Base-by-base conservation (phyloP, 1,140 invertebrate genomes). In the Sitodiplosis mosellana region DNA sequence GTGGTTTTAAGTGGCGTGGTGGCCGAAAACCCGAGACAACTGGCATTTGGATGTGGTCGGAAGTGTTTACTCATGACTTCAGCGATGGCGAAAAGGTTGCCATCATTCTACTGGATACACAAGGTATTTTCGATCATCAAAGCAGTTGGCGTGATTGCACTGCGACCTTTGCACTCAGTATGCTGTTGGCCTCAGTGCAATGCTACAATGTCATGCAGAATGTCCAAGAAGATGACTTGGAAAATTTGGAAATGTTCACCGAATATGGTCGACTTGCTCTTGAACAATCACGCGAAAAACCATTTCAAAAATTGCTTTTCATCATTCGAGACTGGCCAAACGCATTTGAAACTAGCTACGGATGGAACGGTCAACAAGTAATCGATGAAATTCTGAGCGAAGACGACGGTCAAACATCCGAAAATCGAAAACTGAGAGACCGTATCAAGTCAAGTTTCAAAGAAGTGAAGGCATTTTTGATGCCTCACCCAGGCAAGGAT, bases 261-360 rank as follows among this genome's bases (percentile, higher is more conserved):
- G 93, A 98, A 64, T 98, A 98, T 67, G 93, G 93, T 1, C 75
- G 90, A 49, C 69, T 98, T 52, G 94, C 93, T 19, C 64, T 95
- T 44, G 90, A 92, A 55, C 88, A 89, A 59, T 84, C 85, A 42
- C 83, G 83, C 38, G 75, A 81, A 55, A 87, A 85, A 52, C 89
- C 94, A 5, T 97, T 97, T 67, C 93, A 99, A 70, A 79, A 83
- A 57, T 69, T 99, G 33, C 81, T 92, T 57, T 99, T 99, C 67
- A 74, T 99, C 5, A 84, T 99, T 1, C 70, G 95, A 48, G 95
- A 99, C 68, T 99, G 95, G 95, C 88, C 89, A 65, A 98, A 89
- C 65, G 92, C 94, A 0, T 98, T 98, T 65, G 94, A 99, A 65
- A 85, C 87, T 8, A 68, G 79, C 6, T 99, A 95, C 68, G 96